Conservation (phyloP, 2,113 vertebrate genomes). For the Solea solea region DNA sequence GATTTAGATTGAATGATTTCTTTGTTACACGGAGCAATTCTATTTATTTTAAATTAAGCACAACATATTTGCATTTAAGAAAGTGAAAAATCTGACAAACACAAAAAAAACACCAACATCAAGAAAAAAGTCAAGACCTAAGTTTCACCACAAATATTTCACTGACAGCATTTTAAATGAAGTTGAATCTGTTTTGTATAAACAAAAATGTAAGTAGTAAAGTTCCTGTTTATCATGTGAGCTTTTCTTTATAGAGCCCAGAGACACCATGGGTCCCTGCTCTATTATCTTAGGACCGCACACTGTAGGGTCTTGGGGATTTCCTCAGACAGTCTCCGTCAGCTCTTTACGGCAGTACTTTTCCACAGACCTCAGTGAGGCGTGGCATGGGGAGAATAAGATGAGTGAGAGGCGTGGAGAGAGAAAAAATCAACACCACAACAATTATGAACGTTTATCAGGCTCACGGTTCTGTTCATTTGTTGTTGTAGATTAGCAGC, state of each 20-base stretch:
- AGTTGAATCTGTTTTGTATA: too few species aligned
- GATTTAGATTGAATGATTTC: too few species aligned
- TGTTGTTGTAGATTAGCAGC: not conserved
- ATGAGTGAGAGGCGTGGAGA: conserved; percentile 37
- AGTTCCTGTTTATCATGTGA: not conserved
- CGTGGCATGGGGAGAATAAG: conserved; percentile 54
- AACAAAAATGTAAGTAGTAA: not conserved
- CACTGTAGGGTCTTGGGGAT: conserved; percentile 52
- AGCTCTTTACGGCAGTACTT: conserved; percentile 76
- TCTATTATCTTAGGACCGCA: conserved; percentile 49
- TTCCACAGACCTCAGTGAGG: conserved; percentile 75
- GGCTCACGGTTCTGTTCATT: not conserved
- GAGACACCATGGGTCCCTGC: conserved; percentile 6
- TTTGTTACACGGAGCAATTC: too few species aligned
- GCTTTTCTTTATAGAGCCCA: not conserved
- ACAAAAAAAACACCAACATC: too few species aligned
- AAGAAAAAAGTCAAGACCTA: too few species aligned
- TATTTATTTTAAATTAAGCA: too few species aligned
- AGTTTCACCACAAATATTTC: too few species aligned
- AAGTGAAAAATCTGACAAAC: not conserved
- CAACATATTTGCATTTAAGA: too few species aligned
- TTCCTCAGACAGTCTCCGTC: conserved; percentile 68
- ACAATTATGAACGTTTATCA: conserved; percentile 24
- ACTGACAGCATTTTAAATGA: too few species aligned
- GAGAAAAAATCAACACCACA: conserved; percentile 23